Evolutionary conservation across 2,113 vertebrate genomes (phyloP).

Genomic region (Hippocampus barbouri): DNA sequence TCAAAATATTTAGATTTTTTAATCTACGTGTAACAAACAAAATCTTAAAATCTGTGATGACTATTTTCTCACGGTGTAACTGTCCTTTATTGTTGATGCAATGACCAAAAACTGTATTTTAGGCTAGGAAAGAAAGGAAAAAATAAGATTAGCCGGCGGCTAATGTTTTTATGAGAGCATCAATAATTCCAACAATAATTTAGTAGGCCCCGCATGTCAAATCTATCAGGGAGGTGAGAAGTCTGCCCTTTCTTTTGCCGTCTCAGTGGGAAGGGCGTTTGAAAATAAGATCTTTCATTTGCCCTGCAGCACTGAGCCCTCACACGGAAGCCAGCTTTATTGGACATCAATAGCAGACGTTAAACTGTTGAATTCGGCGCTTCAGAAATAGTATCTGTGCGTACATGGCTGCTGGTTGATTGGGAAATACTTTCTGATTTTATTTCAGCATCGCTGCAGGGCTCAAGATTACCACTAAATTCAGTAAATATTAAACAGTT

Average conservation of each 20-base stretch:
- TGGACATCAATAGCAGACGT: not conserved
- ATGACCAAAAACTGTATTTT: no score
- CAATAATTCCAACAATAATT: constrained; percentile 21
- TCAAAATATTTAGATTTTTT: no score
- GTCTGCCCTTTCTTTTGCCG: constrained; percentile 1
- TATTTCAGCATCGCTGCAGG: not conserved
- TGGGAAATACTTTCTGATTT: not conserved
- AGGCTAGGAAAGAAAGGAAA: no score
- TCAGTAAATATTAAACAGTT: not conserved
- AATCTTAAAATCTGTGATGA: no score
- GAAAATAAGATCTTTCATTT: not conserved
- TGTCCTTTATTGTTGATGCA: no score
- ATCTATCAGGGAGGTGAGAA: constrained; percentile 3
- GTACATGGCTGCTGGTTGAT: not conserved
- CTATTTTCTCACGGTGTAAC: no score
- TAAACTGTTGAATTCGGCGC: not conserved
- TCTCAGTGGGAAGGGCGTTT: not conserved
- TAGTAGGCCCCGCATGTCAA: constrained; percentile 11
- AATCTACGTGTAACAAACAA: no score
- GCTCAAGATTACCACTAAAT: not conserved
- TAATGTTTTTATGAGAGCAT: constrained; percentile 26
- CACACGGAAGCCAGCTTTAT: not conserved
- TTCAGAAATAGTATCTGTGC: not conserved
- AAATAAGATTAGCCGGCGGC: not conserved
- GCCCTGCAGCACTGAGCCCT: not conserved